Base-by-base conservation (phyloP, 1,140 invertebrate species). In the Procambarus clarkii region DNA sequence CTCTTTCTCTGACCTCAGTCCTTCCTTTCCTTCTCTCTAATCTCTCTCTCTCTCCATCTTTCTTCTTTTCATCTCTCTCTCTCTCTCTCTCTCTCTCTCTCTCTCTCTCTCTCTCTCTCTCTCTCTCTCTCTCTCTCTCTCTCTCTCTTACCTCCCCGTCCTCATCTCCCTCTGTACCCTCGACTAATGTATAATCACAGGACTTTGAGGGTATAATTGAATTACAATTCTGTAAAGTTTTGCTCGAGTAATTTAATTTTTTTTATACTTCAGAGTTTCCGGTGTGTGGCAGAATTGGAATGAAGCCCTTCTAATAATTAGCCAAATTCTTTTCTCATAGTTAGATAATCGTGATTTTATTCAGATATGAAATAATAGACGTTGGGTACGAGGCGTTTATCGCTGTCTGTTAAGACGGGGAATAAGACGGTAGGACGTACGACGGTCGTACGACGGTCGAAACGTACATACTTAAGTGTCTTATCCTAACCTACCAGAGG, bases 171-270 rank as follows among this genome's bases (percentile, higher is more conserved):
- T 21, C 0, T 69, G 4, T 21, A 69, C 13, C 64, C 64, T 21
- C 64, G 13, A 69, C 64, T 21, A 69, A 11, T 18, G 18, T 69
- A 11, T 74, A 74, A 74, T 74, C 69, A 74, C 69, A 74, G 24
- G 5, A 74, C n/a, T 74, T 74, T n/a, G 7, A 74, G n/a, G 69
- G n/a, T 74, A 34, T 74, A 74, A 74, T 74, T 74, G n/a, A 74
- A 74, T 74, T 74, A 74, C 15, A 24, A 74, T 74, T 74, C 21
- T 74, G n/a, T 74, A 74, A 34, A 74, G 11, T 9, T 9, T 9
- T 54, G 8, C 50, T 54, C 50, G 50, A 54, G 50, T 9, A 8
- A 54, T 54, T 54, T 54, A 34, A 34, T 34, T 34, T 34, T 34
- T 34, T 34, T 34, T 34, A 34, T 34, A 34, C 34, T 54, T 54